Evolutionary conservation across 2,888 invertebrate genomes (phyloP).

Genomic region (Amiota mariae): DNA sequence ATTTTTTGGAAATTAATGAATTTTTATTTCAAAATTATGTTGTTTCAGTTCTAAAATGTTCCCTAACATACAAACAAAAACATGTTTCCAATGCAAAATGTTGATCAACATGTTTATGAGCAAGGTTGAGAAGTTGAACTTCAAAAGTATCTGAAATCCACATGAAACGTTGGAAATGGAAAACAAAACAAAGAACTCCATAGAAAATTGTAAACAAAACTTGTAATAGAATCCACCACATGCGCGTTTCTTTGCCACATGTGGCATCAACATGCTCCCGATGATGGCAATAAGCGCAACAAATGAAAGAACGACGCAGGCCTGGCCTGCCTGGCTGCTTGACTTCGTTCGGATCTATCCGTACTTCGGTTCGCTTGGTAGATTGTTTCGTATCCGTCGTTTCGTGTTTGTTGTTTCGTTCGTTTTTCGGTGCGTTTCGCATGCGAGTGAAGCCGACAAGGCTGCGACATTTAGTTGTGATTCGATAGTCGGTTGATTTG

Average conservation of each 20-base stretch:
- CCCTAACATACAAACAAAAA: not conserved
- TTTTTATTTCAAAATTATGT: too few relatives aligned
- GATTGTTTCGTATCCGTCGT: too few relatives aligned
- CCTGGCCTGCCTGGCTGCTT: not conserved
- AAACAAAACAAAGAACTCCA: constrained; percentile 36
- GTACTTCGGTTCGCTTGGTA: too few relatives aligned
- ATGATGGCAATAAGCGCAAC: constrained; percentile 40
- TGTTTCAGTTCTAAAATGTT: not conserved
- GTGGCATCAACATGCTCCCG: constrained; percentile 9
- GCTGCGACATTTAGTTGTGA: constrained; percentile 51
- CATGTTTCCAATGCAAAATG: not conserved
- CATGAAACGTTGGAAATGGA: constrained; percentile 30
- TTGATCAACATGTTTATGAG: not conserved
- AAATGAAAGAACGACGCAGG: constrained; percentile 35
- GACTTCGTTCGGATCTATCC: too few relatives aligned
- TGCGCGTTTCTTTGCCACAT: constrained; percentile 37
- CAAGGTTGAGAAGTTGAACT: not conserved
- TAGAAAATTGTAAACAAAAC: constrained; percentile 34
- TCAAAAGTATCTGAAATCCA: constrained; percentile 23
- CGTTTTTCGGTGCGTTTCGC: too few relatives aligned
- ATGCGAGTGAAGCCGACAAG: not conserved
- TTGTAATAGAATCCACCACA: constrained; percentile 54
- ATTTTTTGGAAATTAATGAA: too few relatives aligned
- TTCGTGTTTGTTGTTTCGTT: too few relatives aligned
- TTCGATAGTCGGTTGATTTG: constrained; percentile 65